These are phyloP conservation scores for Cataglyphis cursor DNA, from an alignment of 2,888 invertebrate species.

Conservation along the genomic window DNA sequence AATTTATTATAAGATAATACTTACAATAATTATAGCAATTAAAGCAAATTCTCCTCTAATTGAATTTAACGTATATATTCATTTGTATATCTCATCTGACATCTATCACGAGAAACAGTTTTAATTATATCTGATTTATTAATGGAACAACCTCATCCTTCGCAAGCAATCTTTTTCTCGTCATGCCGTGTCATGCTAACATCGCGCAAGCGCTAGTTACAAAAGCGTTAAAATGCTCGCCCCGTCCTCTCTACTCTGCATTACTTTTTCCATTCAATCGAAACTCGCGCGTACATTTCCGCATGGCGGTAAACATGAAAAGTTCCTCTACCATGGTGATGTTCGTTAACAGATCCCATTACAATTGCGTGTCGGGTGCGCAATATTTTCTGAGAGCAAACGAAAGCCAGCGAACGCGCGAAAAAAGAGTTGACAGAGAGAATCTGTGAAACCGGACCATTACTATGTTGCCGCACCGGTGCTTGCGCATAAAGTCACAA, in stretches of 20 bases:
- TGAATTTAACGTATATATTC: background rate
- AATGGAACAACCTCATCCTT: slow-evolving; percentile 10
- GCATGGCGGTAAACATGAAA: slow-evolving; percentile 38
- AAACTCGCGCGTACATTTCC: slow-evolving; percentile 30
- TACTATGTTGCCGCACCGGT: background rate
- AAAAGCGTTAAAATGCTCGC: slow-evolving; percentile 32
- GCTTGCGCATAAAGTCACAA: background rate
- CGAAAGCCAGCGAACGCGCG: background rate
- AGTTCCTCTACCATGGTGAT: slow-evolving; percentile 4
- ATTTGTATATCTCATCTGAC: background rate
- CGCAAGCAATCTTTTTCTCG: slow-evolving; percentile 26
- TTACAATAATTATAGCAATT: background rate
- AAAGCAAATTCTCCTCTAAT: background rate
- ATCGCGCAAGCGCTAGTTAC: background rate
- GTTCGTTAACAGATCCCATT: slow-evolving; percentile 62
- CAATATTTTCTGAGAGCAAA: slow-evolving; percentile 37
- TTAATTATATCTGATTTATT: slow-evolving; percentile 40
- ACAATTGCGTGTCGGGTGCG: slow-evolving; percentile 44
- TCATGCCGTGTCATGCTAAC: slow-evolving; percentile 21
- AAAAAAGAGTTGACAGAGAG: slow-evolving; percentile 35
- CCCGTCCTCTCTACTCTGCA: background rate
- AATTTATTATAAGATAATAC: background rate
- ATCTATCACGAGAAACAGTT: background rate
- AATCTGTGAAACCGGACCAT: slow-evolving; percentile 29
- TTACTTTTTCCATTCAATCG: slow-evolving; percentile 28